Evolutionary conservation across 2,113 vertebrate genomes (phyloP).

Genomic region (Oreochromis aureus): DNA sequence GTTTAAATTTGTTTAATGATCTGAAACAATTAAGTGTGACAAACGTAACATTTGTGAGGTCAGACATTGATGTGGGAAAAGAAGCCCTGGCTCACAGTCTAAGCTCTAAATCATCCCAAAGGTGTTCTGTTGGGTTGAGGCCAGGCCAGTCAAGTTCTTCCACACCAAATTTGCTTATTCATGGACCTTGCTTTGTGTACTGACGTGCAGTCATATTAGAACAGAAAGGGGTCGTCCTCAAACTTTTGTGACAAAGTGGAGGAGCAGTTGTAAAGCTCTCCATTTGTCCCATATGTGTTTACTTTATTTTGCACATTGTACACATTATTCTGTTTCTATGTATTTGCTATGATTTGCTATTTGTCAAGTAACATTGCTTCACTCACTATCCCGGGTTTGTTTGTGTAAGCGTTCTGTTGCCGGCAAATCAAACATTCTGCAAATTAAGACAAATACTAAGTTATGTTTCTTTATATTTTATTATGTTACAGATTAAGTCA

Average conservation of each 20-base stretch:
- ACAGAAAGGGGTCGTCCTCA: not conserved
- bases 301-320: too few species aligned
- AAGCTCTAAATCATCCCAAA: not conserved
- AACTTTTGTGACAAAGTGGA: not conserved
- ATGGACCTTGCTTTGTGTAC: not conserved
- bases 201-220: not conserved
- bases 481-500: too few species aligned
- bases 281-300: too few species aligned
- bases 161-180: not conserved
- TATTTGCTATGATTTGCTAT: too few species aligned
- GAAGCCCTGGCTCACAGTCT: not conserved
- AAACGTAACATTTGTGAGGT: not conserved
- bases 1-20: not conserved
- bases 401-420: too few species aligned
- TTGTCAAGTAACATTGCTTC: too few species aligned
- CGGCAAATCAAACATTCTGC: too few species aligned
- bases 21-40: not conserved
- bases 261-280: too few species aligned
- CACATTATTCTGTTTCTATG: too few species aligned
- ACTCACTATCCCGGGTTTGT: too few species aligned
- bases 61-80: not conserved
- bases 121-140: fast-evolving
- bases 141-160: not conserved
- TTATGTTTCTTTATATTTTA: too few species aligned
- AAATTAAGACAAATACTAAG: too few species aligned